These are phyloP conservation scores for Eulithis testata DNA, from an alignment of 2,888 invertebrate genomes.

Conservation along the genomic window DNA sequence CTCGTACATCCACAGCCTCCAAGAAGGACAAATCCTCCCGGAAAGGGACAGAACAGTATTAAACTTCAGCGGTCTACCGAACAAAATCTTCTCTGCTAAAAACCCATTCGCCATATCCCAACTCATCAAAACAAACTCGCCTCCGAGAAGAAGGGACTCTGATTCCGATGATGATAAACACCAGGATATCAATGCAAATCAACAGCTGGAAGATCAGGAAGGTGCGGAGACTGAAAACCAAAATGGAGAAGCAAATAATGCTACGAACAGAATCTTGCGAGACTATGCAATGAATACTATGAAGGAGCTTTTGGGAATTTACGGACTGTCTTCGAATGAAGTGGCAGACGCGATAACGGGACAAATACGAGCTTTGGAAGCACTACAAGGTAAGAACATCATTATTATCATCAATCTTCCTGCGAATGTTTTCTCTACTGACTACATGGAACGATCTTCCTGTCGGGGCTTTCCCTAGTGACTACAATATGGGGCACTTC, in stretches of 20 bases:
- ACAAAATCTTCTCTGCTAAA: constrained; percentile 83
- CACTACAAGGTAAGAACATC: constrained; percentile 84
- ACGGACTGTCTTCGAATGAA: constrained; percentile 89
- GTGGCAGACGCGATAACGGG: constrained; percentile 88
- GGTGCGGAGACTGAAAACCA: constrained; percentile 67
- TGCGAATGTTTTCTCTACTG: too few relatives aligned
- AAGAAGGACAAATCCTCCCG: constrained; percentile 46
- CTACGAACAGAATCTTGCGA: constrained; percentile 87
- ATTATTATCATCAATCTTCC: too few relatives aligned
- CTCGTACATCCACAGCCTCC: constrained; percentile 80
- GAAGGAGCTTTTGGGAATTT: constrained; percentile 90
- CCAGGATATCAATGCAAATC: constrained; percentile 79
- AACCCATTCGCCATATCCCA: constrained; percentile 84
- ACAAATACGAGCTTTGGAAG: constrained; percentile 87
- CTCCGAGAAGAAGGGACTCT: constrained; percentile 81
- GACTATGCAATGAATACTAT: constrained; percentile 92
- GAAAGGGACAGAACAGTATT: constrained; percentile 74
- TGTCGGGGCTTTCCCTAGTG: too few relatives aligned
- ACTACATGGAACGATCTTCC: too few relatives aligned
- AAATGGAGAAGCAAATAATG: constrained; percentile 74
- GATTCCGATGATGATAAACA: constrained; percentile 81
- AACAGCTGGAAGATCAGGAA: constrained; percentile 72
- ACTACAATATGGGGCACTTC: too few relatives aligned
- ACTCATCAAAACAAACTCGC: constrained; percentile 82
- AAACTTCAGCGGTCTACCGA: constrained; percentile 80